Evolutionary conservation across 2,113 vertebrate genomes (phyloP), one percentile per base, ranked within the genome.

Genomic region (Antigone vipio): DNA sequence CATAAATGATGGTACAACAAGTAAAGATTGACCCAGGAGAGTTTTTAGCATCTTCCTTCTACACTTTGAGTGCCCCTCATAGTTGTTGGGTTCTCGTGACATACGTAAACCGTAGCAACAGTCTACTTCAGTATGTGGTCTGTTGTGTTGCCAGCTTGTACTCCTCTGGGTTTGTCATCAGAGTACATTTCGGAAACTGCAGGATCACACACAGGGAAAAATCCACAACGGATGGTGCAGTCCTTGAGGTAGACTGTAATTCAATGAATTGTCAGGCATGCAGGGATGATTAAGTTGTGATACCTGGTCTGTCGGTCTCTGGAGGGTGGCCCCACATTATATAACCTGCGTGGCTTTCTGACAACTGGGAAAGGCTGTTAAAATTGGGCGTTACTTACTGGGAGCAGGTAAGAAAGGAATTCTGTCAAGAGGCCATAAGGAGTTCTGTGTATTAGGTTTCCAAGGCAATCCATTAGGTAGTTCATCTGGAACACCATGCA

Each of bases 1-100:
- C 21, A 11, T 52, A 47, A 12, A 19, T 3, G 9, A 11, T 38
- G 17, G 7, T n/a, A 40, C 16, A 8, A 1, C 30, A 16, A 38
- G 18, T 27, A 59, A 50, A 58, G 6, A n/a, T 23, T 22, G 0
- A 42, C 23, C 27, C 50, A 20, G 40, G 52, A 8, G 26, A 38
- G 50, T 32, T 59, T 5, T 59, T 27, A 66, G 42, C 11, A 15
- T 9, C 45, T 85, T 79, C 35, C 32, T 79, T 55, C 20, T 49
- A 0, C 20, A 6, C 8, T 5, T 1, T 7, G 40, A 15, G 45
- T 27, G 3, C 18, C 12, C 1, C 44, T 38, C 1, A 1, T 21
- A 8, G 22, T 14, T 59, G 20, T 26, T 38, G 42, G 34, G 21
- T 40, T 89, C 42, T 67, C 21, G 6, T 2, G 10, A 26, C 6